Conservation (phyloP, 1,140 invertebrate species). For the Zaprionus inermis region DNA sequence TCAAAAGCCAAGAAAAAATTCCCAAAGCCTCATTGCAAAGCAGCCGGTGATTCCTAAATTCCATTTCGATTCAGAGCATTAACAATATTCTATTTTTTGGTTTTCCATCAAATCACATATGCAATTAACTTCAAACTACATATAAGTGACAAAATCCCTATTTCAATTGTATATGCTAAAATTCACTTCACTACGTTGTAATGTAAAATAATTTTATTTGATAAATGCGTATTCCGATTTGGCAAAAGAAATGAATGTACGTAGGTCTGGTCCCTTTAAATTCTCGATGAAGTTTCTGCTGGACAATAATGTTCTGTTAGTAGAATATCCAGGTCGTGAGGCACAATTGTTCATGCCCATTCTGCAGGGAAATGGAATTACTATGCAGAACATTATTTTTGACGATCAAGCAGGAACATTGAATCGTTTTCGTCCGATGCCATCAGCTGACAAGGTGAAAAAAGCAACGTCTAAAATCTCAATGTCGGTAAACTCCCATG, state of each 20-base stretch:
- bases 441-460: not conserved
- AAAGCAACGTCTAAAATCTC: not conserved
- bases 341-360: constrained; percentile 44
- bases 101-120: not conserved
- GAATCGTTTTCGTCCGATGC: not conserved
- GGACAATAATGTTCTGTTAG: constrained; percentile 29
- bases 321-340: constrained; percentile 38
- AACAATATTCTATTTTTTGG: too few species aligned
- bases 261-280: constrained; percentile 14
- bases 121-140: constrained; percentile 13
- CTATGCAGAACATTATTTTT: constrained; percentile 33
- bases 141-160: not conserved
- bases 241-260: constrained; percentile 26
- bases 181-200: constrained; percentile 6
- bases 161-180: not conserved
- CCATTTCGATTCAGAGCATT: too few species aligned
- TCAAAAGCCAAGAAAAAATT: too few species aligned
- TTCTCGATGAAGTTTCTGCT: constrained; percentile 47
- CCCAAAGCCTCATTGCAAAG: too few species aligned
- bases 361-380: constrained; percentile 16
- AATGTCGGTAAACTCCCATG: not conserved
- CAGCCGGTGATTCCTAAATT: not conserved
- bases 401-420: constrained; percentile 5
- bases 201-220: constrained; percentile 16
- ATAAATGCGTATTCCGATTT: constrained; percentile 18